Evolutionary conservation across 2,113 vertebrate genomes (phyloP).

Genomic region (Zapus hudsonius): DNA sequence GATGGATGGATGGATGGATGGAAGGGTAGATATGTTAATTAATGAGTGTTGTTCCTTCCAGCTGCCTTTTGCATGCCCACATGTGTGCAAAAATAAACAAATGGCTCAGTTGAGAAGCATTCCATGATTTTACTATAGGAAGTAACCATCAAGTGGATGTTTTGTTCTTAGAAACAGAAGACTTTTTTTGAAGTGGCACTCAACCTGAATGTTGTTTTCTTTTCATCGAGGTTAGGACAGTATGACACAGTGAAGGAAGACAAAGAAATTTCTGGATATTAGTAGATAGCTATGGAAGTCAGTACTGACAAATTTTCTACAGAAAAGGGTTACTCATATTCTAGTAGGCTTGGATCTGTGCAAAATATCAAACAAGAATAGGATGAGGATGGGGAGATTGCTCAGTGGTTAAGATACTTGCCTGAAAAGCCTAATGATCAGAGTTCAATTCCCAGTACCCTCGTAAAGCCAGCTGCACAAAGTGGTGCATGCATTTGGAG

Average conservation of each 20-base stretch:
- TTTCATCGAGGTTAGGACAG: constrained; percentile 39
- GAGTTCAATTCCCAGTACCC: too few relatives aligned
- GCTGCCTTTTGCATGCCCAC: not conserved
- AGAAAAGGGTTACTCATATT: not conserved
- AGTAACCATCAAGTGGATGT: constrained; percentile 36
- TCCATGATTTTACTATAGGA: constrained; percentile 67
- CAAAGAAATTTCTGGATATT: constrained; percentile 29
- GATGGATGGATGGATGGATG: not conserved
- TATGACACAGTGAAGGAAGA: not conserved
- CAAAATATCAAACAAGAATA: not conserved
- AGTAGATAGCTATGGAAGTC: constrained; percentile 2
- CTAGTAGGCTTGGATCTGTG: not conserved
- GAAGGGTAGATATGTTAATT: not conserved
- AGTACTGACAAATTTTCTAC: constrained; percentile 6
- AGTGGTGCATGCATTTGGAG: too few relatives aligned
- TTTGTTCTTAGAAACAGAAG: constrained; percentile 4
- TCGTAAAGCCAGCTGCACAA: too few relatives aligned
- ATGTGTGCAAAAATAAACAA: constrained; percentile 33
- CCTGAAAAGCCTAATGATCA: too few relatives aligned
- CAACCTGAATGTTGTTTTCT: constrained; percentile 75
- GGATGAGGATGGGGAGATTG: too few relatives aligned
- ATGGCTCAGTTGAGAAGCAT: constrained; percentile 26
- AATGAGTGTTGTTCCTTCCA: not conserved
- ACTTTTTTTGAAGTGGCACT: constrained; percentile 56
- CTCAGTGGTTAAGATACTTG: too few relatives aligned